Percentiles rank a stretch among this genome's conserved stretches.
phyloP scores from a whole-genome alignment of 2,113 vertebrate species.

The Smithornis capensis region DNA sequence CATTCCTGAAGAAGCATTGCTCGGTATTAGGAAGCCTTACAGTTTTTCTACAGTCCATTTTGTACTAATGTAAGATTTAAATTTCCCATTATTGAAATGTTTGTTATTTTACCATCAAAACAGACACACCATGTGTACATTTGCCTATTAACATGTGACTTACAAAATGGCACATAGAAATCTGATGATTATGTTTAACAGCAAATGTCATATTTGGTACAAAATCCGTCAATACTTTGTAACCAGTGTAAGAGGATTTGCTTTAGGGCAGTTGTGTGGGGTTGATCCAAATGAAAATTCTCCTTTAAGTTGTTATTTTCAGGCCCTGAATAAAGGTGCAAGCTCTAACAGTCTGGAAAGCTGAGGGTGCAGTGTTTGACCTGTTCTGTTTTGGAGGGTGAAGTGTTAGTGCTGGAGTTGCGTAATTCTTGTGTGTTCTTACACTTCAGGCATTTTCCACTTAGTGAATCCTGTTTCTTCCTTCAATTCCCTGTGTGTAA shows the following conservation, averaged over 20 bases:
- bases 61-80: not conserved
- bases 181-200: constrained; percentile 26
- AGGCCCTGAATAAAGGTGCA: constrained; percentile 10
- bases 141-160: constrained; percentile 38
- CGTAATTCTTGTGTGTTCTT: constrained; percentile 32
- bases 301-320: constrained; percentile 44
- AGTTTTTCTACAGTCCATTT: not conserved
- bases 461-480: not conserved
- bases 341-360: constrained; percentile 24
- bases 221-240: constrained; percentile 52
- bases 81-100: not conserved
- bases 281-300: constrained; percentile 32
- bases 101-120: not conserved
- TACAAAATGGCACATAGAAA: constrained; percentile 21
- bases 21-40: not conserved
- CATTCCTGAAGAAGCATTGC: not conserved
- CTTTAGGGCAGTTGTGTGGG: constrained; percentile 29
- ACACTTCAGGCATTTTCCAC: constrained; percentile 27
- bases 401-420: not conserved
- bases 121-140: not conserved
- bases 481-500: constrained; percentile 41
- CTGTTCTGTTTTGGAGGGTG: constrained; percentile 21
- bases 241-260: constrained; percentile 45
- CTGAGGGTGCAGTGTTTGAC: constrained; percentile 34
- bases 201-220: constrained; percentile 51